Base-by-base conservation (phyloP, 1,140 invertebrate species). In the Calosoma granatense region DNA sequence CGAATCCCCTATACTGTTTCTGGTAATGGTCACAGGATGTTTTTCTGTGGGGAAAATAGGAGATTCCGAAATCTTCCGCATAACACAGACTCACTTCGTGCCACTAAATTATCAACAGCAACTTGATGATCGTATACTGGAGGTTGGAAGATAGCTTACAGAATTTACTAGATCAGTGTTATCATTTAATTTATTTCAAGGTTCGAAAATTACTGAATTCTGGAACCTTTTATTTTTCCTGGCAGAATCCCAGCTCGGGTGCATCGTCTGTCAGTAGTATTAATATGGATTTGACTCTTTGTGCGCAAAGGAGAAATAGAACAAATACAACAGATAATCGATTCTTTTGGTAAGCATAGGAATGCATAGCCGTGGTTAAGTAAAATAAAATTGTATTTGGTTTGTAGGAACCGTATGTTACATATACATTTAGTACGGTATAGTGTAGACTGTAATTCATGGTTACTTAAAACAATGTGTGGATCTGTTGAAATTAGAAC, bases 191-290 rank as follows among this genome's bases (percentile, higher is more conserved):
- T 53, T 12, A 22, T 53, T 53, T 52, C 64, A 63, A 76, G 73
- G 79, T 93, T 12, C 74, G 87, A 56, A 96, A 95, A 74, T 76
- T 98, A 23, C 75, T 98, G 1, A 97, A 94, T 72, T 97, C 94
- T 20, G 94, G 94, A 11, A 96, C 94, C 15, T 97, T 97, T 72
- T 98, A 97, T 69, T 97, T 98, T 72, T 90, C 92, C 1, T 94
- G 92, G 85, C 79, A 66, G 57, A 60, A 59, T 6, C 64, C 67
- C 78, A 19, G 54, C 11, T 26, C 55, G 15, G 62, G 67, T 22
- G 57, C 58, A 55, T 22, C 56, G 51, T 57, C 66, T 19, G 58
- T 17, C 9, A 47, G 3, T 47, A 17, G 17, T 47, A 47, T 17
- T 47, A 72, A 76, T 51, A 73, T 95, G 66, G 94, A 98, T 77